phyloP scores from a whole-genome alignment of 2,113 vertebrate species.

The Tamias sibiricus region DNA sequence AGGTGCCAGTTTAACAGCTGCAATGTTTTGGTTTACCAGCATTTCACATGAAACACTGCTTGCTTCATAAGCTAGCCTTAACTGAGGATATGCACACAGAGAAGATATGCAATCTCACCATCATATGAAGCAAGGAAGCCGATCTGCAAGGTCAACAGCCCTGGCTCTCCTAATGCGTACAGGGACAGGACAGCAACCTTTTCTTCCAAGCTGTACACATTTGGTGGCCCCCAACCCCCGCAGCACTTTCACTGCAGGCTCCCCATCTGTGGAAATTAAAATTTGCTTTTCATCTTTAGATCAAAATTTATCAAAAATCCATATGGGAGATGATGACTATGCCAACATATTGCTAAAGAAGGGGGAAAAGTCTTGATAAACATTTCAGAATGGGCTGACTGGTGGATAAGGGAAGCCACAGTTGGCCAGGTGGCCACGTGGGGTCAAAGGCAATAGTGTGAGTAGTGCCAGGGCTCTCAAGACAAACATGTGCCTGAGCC shows the following conservation, averaged over 20 bases:
- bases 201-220: not conserved
- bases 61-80: not conserved
- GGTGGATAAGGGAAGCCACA: not conserved
- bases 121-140: not conserved
- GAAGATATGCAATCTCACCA: not conserved
- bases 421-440: not conserved
- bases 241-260: not conserved
- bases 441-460: not conserved
- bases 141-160: not conserved
- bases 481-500: constrained; percentile 5
- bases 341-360: not conserved
- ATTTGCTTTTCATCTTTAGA: constrained; percentile 8
- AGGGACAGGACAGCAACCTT: not conserved
- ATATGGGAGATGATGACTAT: not conserved
- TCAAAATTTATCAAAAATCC: constrained; percentile 21
- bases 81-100: not conserved
- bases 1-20: not conserved
- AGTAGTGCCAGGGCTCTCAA: not conserved
- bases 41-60: not conserved
- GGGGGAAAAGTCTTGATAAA: not conserved
- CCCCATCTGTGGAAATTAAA: not conserved
- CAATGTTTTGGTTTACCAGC: not conserved
- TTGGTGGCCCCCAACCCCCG: not conserved
- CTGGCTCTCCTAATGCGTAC: not conserved
- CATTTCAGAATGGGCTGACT: not conserved